Base-by-base conservation (phyloP, 2,113 vertebrate species). In the Hydrochoerus hydrochaeris region DNA sequence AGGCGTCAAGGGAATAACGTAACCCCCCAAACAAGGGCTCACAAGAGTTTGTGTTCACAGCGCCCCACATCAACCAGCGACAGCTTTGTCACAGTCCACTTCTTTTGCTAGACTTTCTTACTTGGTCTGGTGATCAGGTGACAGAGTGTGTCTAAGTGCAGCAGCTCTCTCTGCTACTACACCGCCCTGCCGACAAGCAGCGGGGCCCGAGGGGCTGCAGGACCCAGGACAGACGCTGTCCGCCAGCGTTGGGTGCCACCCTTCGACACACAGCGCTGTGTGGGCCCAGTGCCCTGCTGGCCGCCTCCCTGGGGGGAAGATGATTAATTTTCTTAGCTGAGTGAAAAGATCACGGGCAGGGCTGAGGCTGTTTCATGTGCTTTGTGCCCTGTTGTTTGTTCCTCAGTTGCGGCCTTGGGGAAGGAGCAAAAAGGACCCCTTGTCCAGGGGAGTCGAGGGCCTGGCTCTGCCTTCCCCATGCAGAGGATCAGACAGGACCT, bases 351-450 rank as follows among this genome's bases (percentile, higher is more conserved):
- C 38, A 6, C 19, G 63, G n/a, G 71, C 38, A 93, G 7, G 24
- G 91, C 89, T 16, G 86, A 90, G 22, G 88, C 75, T 17, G 52
- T 63, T 71, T 5, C 38, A 38, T 85, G 11, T 65, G 67, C 83
- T 88, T 24, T 69, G n/a, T 52, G 24, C 41, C 93, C 44, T 52
- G 84, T 60, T 65, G 38, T 94, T 92, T 65, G 38, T 93, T 94
- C 93, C 80, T 94, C 35, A 20, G 2, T 4, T 26, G 20, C 9
- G 24, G 11, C 44, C n/a, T 71, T 32, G 4, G n/a, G 69, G 58
- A 90, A 62, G 67, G 7, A 52, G 5, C 4, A 54, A 75, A 81
- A 52, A 60, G 73, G 67, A 35, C 65, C 32, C 60, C 60, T 6
- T 2, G 14, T 35, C 65, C 65, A 67, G 65, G 32, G 35, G 65